These are phyloP conservation scores for Drosophila anomalata DNA, from an alignment of 2,888 invertebrate species.

Conservation along the genomic window DNA sequence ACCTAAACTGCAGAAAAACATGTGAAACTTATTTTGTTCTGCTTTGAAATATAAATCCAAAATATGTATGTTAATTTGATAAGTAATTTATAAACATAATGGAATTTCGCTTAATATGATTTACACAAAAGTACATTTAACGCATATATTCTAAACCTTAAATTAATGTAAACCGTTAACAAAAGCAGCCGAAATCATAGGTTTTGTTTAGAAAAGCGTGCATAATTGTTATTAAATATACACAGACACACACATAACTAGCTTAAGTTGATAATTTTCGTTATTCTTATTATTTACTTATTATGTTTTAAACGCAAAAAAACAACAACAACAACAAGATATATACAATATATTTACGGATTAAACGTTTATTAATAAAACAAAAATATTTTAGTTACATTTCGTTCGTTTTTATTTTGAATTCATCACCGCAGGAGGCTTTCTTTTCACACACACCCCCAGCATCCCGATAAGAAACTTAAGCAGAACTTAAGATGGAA, in stretches of 20 bases:
- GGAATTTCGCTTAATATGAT: slow-evolving; percentile 43
- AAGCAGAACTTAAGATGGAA: slow-evolving; percentile 52
- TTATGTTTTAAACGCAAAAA: slow-evolving; percentile 76
- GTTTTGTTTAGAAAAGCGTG: slow-evolving; percentile 63
- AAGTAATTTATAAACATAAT: slow-evolving; percentile 48
- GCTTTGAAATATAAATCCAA: slow-evolving; percentile 27
- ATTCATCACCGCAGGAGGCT: slow-evolving; percentile 42
- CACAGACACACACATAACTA: slow-evolving; percentile 54
- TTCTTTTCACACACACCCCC: slow-evolving; percentile 44
- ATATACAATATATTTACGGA: slow-evolving; percentile 75
- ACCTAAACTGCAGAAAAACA: slow-evolving; percentile 54
- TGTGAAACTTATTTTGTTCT: slow-evolving; percentile 46
- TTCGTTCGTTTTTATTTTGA: slow-evolving; percentile 44
- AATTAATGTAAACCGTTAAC: slow-evolving; percentile 45
- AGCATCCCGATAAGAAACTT: slow-evolving; percentile 27
- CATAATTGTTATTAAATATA: slow-evolving; percentile 78
- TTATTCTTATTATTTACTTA: slow-evolving; percentile 78
- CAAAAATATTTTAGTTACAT: slow-evolving; percentile 82
- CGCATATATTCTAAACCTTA: slow-evolving; percentile 48
- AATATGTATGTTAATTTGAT: slow-evolving; percentile 39
- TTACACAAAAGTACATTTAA: slow-evolving; percentile 36
- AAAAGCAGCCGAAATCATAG: slow-evolving; percentile 35
- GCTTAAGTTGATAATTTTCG: slow-evolving; percentile 77
- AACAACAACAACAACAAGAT: slow-evolving; percentile 49
- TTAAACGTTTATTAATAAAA: slow-evolving; percentile 80